A percentile compares a stretch with the other conserved stretches of the same genome.
Conservation (phyloP, 2,888 invertebrate species). For the Rhimphoctona megacephalus region DNA sequence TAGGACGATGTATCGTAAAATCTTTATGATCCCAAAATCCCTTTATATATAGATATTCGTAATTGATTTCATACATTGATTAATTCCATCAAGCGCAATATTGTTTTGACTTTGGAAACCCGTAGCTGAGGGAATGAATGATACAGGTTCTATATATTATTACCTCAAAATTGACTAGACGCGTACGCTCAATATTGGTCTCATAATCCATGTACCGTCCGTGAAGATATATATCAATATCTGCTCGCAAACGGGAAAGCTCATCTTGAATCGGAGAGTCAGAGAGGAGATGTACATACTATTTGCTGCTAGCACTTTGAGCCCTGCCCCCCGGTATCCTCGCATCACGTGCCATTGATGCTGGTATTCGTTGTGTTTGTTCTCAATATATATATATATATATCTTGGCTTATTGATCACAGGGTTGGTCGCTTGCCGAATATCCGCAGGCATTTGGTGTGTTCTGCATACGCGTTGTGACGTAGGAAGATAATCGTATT, state of each 20-base stretch:
- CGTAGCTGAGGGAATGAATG: neutral
- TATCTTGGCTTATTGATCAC: conserved; percentile 67
- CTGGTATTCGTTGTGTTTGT: conserved; percentile 39
- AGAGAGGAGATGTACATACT: conserved; percentile 18
- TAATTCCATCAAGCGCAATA: neutral
- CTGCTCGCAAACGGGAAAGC: conserved; percentile 30
- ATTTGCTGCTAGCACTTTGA: conserved; percentile 27
- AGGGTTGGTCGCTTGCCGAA: conserved; percentile 65
- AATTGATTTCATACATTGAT: neutral
- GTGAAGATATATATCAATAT: conserved; percentile 22
- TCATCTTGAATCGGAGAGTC: conserved; percentile 23
- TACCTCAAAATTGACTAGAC: neutral
- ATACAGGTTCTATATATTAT: neutral
- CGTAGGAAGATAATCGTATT: conserved; percentile 12
- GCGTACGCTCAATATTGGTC: conserved; percentile 4
- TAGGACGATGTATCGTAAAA: neutral
- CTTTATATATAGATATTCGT: neutral
- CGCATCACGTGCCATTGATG: conserved; percentile 37
- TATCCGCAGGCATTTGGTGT: conserved; percentile 45
- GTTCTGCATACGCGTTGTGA: conserved; percentile 7
- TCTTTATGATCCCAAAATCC: neutral
- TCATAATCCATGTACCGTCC: conserved; percentile 19
- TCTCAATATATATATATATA: conserved; percentile 7
- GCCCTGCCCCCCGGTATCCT: conserved; percentile 22
- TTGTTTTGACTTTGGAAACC: neutral